Base-by-base conservation (phyloP, 2,888 invertebrate species). In the Diaprepes abbreviatus region DNA sequence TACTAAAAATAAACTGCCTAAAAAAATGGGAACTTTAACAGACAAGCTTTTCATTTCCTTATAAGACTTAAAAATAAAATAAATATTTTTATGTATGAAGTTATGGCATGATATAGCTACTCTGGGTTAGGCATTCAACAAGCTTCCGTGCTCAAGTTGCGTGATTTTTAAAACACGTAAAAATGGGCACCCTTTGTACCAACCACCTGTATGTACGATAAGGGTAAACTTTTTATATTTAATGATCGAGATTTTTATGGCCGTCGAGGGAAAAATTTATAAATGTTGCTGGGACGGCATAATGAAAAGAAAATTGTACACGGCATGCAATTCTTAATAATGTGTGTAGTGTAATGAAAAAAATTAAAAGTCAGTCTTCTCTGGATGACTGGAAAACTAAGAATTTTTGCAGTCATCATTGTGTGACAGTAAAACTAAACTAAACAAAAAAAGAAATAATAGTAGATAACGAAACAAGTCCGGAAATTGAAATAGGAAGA, bases 131-230 rank as follows among this genome's bases (percentile, higher is more conserved):
- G 72, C 73, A 77, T 76, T 77, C 76, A 76, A 76, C 77, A 74
- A 77, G 77, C 76, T 76, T 76, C 75, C 76, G 75, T 76, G 76
- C 55, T 28, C 28, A 63, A 59, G 63, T 75, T 74, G 76, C 76
- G 76, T 76, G 76, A 71, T 71, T 73, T 73, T 64, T 67, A 72
- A 73, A 71, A 72, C 71, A 70, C 70, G 72, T 72, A 65, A 60
- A 70, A 65, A 60, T 65, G 65, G 54, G 70, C 65, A 59, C 64
- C 55, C 60, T 70, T 70, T 70, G 70, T 70, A 66, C 70, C 70
- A 70, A 70, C 70, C 70, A 70, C 70, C 70, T 70, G 70, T 70
- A 65, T 28, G 57, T 65, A 59, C 60, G 70, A 68, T 68, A 68
- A 68, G 68, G 62, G 54, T 60, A 38, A 50, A 60, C 62, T 45